Base-by-base conservation (phyloP, 1,140 invertebrate genomes). In the Prorops nasuta region DNA sequence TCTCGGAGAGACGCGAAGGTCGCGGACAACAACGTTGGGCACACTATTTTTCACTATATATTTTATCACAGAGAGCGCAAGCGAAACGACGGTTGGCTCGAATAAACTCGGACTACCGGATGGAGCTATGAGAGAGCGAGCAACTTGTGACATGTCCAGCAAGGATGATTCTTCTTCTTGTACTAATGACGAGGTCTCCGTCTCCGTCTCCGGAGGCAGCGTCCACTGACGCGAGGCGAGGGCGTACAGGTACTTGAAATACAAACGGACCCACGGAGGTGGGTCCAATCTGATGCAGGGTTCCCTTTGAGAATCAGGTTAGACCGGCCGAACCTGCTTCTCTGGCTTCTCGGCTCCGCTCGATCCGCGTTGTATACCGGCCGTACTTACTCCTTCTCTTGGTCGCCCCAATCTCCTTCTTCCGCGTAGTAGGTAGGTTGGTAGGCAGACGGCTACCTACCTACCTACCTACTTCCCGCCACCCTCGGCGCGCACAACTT, bases 291-390 rank as follows among this genome's bases (percentile, higher is more conserved):
- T 68, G 68, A 71, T 67, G 60, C 55, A 55, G 69, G 67, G 69
- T 72, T 72, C 64, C 66, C 68, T 74, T 74, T 70, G 59, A 69
- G 72, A 76, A 77, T 76, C 75, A 77, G 75, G 75, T 77, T 77
- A 76, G 73, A 77, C 75, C 75, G 75, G 75, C 75, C 69, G 73
- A 77, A 77, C 75, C 74, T 28, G 24, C 24, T 28, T 28, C 24
- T 28, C 24, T 28, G 24, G 24, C 24, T 28, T 28, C 24, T 10
- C 24, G 24, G 24, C 24, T 28, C 10, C 24, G 24, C 24, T 28
- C 24, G 24, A 4, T 4, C 10, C 10, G 4, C 24, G 24, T 28
- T 6, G 4, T 6, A 28, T 28, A 28, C 24, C 24, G 24, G 24
- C 24, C 24, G 61, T 66, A 64, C 58, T 66, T 67, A 64, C 66